phyloP scores from a whole-genome alignment of 2,888 invertebrate genomes.

The Ametastegia equiseti region DNA sequence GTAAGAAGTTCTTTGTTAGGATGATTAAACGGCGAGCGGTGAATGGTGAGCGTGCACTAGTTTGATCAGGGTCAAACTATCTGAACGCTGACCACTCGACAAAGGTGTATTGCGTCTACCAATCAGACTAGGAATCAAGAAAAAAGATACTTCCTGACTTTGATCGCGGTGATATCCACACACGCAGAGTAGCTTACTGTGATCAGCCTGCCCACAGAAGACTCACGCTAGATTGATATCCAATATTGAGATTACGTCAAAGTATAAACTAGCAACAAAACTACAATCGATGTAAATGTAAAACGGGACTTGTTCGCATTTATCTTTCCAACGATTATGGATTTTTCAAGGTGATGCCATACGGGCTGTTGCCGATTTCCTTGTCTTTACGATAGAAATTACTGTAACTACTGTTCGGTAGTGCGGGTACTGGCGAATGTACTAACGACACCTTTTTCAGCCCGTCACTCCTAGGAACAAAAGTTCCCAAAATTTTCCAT shows the following conservation, averaged over 20 bases:
- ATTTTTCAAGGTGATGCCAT: slow-evolving; percentile 3
- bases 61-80: slow-evolving; percentile 19
- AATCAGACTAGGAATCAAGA: neutral
- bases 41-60: neutral
- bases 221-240: neutral
- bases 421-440: neutral
- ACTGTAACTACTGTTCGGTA: neutral
- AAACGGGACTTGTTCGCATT: slow-evolving; percentile 17
- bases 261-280: slow-evolving; percentile 13
- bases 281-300: neutral
- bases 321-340: neutral
- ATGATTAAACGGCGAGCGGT: neutral
- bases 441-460: too few relatives aligned
- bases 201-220: too few relatives aligned
- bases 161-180: neutral
- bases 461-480: neutral
- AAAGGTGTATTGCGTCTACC: slow-evolving; percentile 1
- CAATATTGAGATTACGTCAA: neutral
- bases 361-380: neutral
- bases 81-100: neutral
- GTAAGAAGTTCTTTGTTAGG: too few relatives aligned
- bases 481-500: neutral
- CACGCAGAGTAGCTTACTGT: neutral
- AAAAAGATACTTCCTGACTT: neutral
- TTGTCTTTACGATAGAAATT: neutral